Evolutionary conservation across 1,140 invertebrate genomes (phyloP).

Genomic region (Anthonomus grandis): DNA sequence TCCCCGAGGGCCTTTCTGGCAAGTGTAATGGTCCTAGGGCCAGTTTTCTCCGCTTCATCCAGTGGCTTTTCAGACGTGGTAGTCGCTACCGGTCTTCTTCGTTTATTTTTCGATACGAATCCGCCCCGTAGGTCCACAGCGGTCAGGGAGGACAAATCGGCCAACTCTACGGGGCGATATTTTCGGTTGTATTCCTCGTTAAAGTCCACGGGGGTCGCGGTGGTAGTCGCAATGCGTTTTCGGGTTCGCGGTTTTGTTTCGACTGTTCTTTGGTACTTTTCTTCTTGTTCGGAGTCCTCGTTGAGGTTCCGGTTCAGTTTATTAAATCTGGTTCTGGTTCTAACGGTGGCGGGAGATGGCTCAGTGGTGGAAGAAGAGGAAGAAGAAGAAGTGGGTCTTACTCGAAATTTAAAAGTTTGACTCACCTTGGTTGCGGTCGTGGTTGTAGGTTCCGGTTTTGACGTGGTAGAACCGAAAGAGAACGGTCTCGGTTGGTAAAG

Average conservation of each 20-base stretch:
- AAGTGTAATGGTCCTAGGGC: slow-evolving; percentile 31
- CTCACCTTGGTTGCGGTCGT: slow-evolving; percentile 50
- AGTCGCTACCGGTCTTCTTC: slow-evolving; percentile 30
- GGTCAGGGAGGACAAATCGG: slow-evolving; percentile 49
- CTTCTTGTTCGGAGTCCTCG: slow-evolving; percentile 21
- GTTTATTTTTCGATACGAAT: slow-evolving; percentile 10
- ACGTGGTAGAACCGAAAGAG: slow-evolving; percentile 44
- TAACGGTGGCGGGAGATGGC: slow-evolving; percentile 9
- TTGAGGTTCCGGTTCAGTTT: slow-evolving; percentile 9
- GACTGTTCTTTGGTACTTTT: slow-evolving; percentile 12
- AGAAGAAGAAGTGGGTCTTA: slow-evolving; percentile 9
- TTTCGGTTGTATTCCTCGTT: slow-evolving; percentile 29
- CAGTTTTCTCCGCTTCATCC: slow-evolving; percentile 36
- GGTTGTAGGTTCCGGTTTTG: slow-evolving; percentile 41
- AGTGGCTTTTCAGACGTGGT: slow-evolving; percentile 37
- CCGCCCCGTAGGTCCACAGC: slow-evolving; percentile 39
- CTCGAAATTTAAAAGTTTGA: slow-evolving; percentile 34
- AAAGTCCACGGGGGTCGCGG: slow-evolving; percentile 5
- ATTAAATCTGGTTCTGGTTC: slow-evolving; percentile 48
- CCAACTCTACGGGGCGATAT: slow-evolving; percentile 38
- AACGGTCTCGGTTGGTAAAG: slow-evolving; percentile 45
- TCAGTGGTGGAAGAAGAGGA: slow-evolving; percentile 6
- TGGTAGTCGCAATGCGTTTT: slow-evolving; percentile 8
- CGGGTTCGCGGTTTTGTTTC: slow-evolving; percentile 19
- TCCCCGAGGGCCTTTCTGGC: slow-evolving; percentile 28